Conservation (phyloP, 2,888 invertebrate genomes). For the Pediacus dermestoides region DNA sequence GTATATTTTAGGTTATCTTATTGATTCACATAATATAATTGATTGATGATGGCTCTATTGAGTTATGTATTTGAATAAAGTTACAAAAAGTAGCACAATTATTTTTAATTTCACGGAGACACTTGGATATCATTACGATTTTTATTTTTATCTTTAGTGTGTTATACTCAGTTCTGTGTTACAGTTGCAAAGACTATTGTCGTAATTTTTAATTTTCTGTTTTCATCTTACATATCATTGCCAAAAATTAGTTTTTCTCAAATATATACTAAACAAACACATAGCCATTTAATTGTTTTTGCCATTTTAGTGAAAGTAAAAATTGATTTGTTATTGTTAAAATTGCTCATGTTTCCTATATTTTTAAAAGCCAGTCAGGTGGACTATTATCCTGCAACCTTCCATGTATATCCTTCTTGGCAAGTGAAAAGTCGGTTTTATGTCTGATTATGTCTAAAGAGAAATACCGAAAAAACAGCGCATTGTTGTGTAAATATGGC, state of each 20-base stretch:
- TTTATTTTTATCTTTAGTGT: slow-evolving; percentile 15
- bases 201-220: slow-evolving; percentile 16
- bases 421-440: slow-evolving; percentile 1
- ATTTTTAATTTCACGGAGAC: slow-evolving; percentile 42
- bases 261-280: slow-evolving; percentile 1
- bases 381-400: slow-evolving; percentile 8
- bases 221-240: slow-evolving; percentile 28
- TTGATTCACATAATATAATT: slow-evolving; percentile 40
- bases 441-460: not conserved
- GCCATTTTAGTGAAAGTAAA: no score
- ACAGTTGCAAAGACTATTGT: slow-evolving; percentile 14
- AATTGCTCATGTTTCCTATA: slow-evolving; percentile 1
- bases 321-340: slow-evolving; percentile 1
- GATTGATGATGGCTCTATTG: slow-evolving; percentile 41
- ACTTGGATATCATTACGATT: slow-evolving; percentile 8
- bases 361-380: slow-evolving; percentile 1
- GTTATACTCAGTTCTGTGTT: slow-evolving; percentile 16
- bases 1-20: slow-evolving; percentile 43
- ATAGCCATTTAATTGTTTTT: no score
- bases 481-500: slow-evolving; percentile 46
- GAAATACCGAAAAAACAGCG: slow-evolving; percentile 14
- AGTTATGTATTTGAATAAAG: slow-evolving; percentile 46
- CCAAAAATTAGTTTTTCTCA: slow-evolving; percentile 11
- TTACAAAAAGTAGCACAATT: slow-evolving; percentile 50
- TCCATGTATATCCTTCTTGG: slow-evolving; percentile 9